Evolutionary conservation across 2,113 vertebrate species (phyloP), one percentile per base, ranked within the genome.

Genomic region (Tupaia chinensis): DNA sequence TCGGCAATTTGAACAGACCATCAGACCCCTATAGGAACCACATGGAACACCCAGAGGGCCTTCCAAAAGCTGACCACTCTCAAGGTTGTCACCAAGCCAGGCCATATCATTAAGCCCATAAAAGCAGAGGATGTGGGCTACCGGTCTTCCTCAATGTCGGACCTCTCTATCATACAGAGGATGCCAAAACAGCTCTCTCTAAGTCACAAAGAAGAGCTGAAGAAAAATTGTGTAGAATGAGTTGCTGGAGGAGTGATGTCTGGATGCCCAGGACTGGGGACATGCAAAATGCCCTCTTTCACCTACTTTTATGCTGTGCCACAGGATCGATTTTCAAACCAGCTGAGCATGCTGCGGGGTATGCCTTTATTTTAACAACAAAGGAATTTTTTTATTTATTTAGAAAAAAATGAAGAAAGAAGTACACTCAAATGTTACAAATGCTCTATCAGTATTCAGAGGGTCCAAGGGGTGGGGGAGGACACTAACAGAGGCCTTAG

Each of bases 71-170:
- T 99, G 95, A 99, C 98, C 0, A 97, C 97, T 7, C 99, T 99
- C n/a, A 98, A 94, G 1, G 88, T 99, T n/a, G 4, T 99, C 72
- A 99, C 99, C 74, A 98, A 97, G 44, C 80, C 98, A 0, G 99
- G 99, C 0, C 98, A 99, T 98, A 99, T 99, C 98, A 99, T 99
- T 79, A 98, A 99, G 77, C 99, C 99, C 61, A 99, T 99, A 97
- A 98, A 97, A 0, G 98, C 98, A 0, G 99, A 99, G 90, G 98
- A 99, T 0, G 65, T 98, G 65, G 85, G 98, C 0, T 7, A 91
- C 53, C 2, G 22, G 90, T 44, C 44, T 44, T 44, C 44, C 44
- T 44, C 44, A 44, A 44, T 44, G 44, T 44, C 44, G 96, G 97
- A 97, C 72, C 89, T 97, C 53, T 95, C 97, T 54, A 15, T 97